Evolutionary conservation across 2,888 invertebrate species (phyloP), one percentile per base, ranked within the genome.

Genomic region (Latrodectus elegans): DNA sequence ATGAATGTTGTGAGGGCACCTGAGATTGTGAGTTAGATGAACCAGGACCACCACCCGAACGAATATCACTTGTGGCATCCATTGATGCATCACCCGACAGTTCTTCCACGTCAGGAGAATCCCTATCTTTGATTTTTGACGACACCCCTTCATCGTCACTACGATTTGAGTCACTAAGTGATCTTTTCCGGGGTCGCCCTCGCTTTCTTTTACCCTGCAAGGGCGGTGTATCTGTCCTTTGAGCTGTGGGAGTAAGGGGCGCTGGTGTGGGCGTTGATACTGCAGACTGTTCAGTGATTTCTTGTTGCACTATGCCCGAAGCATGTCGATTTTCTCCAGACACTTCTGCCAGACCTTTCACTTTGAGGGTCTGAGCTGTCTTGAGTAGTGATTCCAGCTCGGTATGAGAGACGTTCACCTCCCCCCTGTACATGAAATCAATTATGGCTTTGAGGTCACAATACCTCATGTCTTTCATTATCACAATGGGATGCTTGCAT

Each of bases 341-440:
- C 26, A 97, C 97, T 93, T 97, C 97, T 14, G 90, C 90, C 22
- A 90, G 82, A 38, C 90, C 97, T 93, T 97, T 97, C 90, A 97
- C 97, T 94, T 97, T 97, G 91, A 97, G 94, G 85, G 96, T 96
- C 93, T 97, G 97, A 0, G 97, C 97, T 70, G 97, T 96, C 92
- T 96, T 97, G 79, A 97, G 93, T 91, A 97, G 93, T 22, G 96
- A 96, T 74, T 96, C 95, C 92, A 97, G 93, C 93, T 97, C 97
- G 93, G 97, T 97, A 93, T 97, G 97, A 79, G 96, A 96, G 89
- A 97, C 97, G 93, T 97, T 97, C 91, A 97, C 97, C 93, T 97
- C 97, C 15, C 97, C 97, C 91, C 96, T 96, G 93, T 97, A 97
- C 97, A 97, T 97, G 92, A 97, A 97, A 92, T 97, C 97, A 78